These are phyloP conservation scores for Leptarthrus brevirostris DNA, from an alignment of 2,888 invertebrate species.

Conservation along the genomic window DNA sequence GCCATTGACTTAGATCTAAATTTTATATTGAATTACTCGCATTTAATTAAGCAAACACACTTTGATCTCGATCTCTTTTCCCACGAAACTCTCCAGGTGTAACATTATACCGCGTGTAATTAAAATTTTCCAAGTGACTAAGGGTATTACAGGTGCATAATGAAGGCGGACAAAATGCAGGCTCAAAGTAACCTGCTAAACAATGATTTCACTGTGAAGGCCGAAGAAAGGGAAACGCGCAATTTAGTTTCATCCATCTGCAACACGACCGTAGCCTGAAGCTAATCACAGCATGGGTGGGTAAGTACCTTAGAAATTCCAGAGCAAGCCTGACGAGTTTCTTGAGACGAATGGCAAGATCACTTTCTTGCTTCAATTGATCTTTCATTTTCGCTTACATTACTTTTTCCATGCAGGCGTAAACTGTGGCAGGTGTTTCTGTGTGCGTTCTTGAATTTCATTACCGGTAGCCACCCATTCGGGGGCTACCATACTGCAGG, in stretches of 20 bases:
- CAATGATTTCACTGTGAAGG: slow-evolving; percentile 33
- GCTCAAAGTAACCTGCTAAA: neutral
- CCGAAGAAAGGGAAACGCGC: slow-evolving; percentile 55
- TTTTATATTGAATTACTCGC: neutral
- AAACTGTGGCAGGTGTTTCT: neutral
- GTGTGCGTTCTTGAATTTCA: neutral
- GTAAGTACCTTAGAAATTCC: slow-evolving; percentile 9
- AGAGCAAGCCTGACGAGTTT: slow-evolving; percentile 28
- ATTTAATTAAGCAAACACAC: slow-evolving; percentile 3
- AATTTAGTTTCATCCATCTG: slow-evolving; percentile 25
- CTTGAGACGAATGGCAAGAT: slow-evolving; percentile 24
- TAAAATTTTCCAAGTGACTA: slow-evolving; percentile 22
- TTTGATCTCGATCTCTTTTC: no score
- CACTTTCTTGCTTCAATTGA: slow-evolving; percentile 43
- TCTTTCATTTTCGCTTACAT: slow-evolving; percentile 21
- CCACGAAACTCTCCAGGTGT: neutral
- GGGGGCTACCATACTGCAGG: neutral
- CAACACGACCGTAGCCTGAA: neutral
- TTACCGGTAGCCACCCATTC: neutral
- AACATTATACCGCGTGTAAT: neutral
- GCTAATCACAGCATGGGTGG: neutral
- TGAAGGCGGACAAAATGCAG: neutral
- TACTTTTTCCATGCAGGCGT: neutral
- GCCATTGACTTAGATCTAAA: slow-evolving; percentile 33
- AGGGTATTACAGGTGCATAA: neutral